phyloP scores from a whole-genome alignment of 2,797 vertebrate genomes.

The Odontamblyopus lacepedii region DNA sequence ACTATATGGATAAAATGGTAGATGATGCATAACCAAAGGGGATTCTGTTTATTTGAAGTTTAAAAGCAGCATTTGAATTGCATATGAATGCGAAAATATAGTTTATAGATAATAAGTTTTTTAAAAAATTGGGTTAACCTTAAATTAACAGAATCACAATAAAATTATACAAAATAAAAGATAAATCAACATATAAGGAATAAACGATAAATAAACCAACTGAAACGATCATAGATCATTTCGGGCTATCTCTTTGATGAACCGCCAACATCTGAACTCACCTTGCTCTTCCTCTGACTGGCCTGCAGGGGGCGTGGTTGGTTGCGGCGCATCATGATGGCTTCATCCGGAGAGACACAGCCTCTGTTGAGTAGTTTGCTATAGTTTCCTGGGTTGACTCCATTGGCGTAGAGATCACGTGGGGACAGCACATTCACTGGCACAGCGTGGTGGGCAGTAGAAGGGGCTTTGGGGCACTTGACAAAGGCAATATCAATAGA shows the following conservation, averaged over 20 bases:
- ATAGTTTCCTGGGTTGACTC: conserved; percentile 60
- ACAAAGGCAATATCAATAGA: conserved; percentile 95
- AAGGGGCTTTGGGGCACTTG: conserved; percentile 82
- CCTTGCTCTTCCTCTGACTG: conserved; percentile 90
- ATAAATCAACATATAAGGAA: no score
- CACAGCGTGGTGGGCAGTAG: conserved; percentile 53
- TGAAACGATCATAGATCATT: no score
- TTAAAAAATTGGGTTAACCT: no score
- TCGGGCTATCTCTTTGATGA: background rate
- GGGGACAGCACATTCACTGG: conserved; percentile 41
- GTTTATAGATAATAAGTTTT: no score
- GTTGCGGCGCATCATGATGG: conserved; percentile 78
- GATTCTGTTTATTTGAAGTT: background rate
- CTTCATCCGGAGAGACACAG: conserved; percentile 74
- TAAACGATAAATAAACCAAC: no score
- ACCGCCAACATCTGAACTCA: conserved; percentile 25
- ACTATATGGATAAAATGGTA: background rate
- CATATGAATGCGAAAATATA: background rate
- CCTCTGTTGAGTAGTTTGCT: conserved; percentile 69
- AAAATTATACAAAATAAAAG: no score
- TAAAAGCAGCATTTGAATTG: background rate
- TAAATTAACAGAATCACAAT: background rate
- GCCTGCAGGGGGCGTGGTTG: conserved; percentile 88
- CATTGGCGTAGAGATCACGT: conserved; percentile 74
- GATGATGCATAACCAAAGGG: background rate